Evolutionary conservation across 2,113 vertebrate genomes (phyloP), one percentile per base, ranked within the genome.

Genomic region (Calypte anna): DNA sequence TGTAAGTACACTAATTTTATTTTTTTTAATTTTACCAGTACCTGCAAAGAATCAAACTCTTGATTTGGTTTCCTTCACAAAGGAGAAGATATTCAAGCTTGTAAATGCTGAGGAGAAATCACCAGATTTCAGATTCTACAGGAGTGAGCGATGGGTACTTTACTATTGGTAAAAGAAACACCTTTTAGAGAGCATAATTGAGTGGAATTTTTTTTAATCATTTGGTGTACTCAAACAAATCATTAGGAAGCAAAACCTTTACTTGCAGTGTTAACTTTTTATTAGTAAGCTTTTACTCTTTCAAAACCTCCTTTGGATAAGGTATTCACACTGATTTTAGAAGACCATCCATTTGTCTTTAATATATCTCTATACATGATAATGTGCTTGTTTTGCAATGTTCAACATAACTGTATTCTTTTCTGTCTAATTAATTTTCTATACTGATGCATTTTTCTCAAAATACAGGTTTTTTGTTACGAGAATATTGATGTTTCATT

Each of bases 71-170:
- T 81, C 30, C 22, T 63, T 91, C 48, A 16, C 22, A 18, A 63
- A 15, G 51, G 22, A 16, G 61, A 69, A 74, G 55, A 58, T 61
- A 17, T n/a, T 8, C 4, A 31, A 73, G 22, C 20, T 81, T 70
- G 64, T 50, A 30, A 28, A 19, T 88, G 19, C n/a, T 62, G 74
- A 25, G n/a, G 33, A 84, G 25, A 67, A 66, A 18, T 17, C 10
- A 24, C 9, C 59, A 57, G n/a, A 4, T 59, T 53, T 70, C 57
- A 10, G 5, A 2, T 68, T 57, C 31, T 12, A 0, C 23, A 3
- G 3, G 10, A 50, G 10, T 7, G 30, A 69, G 25, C 0, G 0
- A 1, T 66, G 30, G 4, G 10, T 28, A 22, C 40, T 38, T 38
- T 38, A 8, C 36, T 38, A 2, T 0, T 28, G 38, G 17, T 33